phyloP scores from a whole-genome alignment of 2,113 vertebrate species.

The Sclerurus mexicanus region DNA sequence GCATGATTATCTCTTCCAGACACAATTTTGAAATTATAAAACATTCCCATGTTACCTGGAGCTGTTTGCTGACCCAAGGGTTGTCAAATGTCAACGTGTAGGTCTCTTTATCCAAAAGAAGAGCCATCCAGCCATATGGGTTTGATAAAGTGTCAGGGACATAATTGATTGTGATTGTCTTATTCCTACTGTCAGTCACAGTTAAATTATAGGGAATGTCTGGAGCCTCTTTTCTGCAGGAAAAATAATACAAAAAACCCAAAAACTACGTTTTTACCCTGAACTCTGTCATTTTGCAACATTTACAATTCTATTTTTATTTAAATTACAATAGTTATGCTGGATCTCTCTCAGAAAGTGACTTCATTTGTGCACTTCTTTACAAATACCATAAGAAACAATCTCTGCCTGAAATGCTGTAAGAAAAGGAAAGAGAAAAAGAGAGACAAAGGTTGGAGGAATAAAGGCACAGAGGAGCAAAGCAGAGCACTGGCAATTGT shows the following conservation, averaged over 20 bases:
- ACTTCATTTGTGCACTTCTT: not conserved
- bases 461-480: not conserved
- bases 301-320: not conserved
- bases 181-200: constrained; percentile 71
- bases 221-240: constrained; percentile 45
- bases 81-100: constrained; percentile 59
- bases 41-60: constrained; percentile 55
- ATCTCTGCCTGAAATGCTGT: not conserved
- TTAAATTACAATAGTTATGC: not conserved
- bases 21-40: not conserved
- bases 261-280: not conserved
- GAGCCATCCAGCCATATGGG: constrained; percentile 70
- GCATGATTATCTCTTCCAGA: not conserved
- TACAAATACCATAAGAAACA: not conserved
- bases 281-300: not conserved
- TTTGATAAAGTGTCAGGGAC: constrained; percentile 73
- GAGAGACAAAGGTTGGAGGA: not conserved
- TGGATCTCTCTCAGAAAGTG: not conserved
- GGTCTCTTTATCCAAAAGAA: constrained; percentile 74
- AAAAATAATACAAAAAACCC: not conserved
- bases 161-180: constrained; percentile 66
- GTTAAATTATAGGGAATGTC: constrained; percentile 63
- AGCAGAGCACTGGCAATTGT: not conserved
- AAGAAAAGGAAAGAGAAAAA: not conserved
- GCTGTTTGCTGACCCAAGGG: not conserved